Percentiles rank a stretch among this genome's conserved stretches.
phyloP scores from a whole-genome alignment of 2,888 invertebrate species.

The Archips crataeganus region DNA sequence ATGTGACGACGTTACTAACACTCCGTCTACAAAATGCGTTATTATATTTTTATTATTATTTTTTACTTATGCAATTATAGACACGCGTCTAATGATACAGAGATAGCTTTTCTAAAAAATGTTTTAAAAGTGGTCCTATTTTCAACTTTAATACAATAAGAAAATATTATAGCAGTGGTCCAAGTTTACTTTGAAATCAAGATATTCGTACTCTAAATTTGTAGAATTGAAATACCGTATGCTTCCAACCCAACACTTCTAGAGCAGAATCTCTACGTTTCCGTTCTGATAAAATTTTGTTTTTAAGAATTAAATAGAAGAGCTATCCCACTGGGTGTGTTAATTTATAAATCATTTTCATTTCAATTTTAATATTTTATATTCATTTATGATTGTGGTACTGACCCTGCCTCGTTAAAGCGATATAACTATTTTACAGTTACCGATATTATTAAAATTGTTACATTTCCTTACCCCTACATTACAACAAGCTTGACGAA shows the following conservation, averaged over 20 bases:
- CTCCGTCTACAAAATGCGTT: slow-evolving; percentile 62
- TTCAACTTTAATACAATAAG: slow-evolving; percentile 60
- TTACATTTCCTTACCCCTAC: slow-evolving; percentile 60
- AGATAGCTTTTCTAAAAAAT: slow-evolving; percentile 75
- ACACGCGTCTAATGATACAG: slow-evolving; percentile 66
- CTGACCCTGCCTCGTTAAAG: slow-evolving; percentile 85
- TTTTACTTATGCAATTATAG: slow-evolving; percentile 53
- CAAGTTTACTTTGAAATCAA: slow-evolving; percentile 60
- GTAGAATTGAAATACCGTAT: slow-evolving; percentile 36
- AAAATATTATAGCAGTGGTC: slow-evolving; percentile 78
- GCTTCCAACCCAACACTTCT: slow-evolving; percentile 31
- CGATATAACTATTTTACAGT: slow-evolving; percentile 76
- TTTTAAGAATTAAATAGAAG: slow-evolving; percentile 58
- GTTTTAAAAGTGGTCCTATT: slow-evolving; percentile 73
- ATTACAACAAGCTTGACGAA: slow-evolving; percentile 77
- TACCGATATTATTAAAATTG: slow-evolving; percentile 69
- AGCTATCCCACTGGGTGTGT: slow-evolving; percentile 70
- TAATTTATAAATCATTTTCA: slow-evolving; percentile 61
- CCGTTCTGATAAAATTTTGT: slow-evolving; percentile 38
- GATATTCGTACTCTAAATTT: slow-evolving; percentile 38
- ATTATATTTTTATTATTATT: slow-evolving; percentile 48
- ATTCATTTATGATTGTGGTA: slow-evolving; percentile 77
- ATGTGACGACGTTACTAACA: slow-evolving; percentile 65
- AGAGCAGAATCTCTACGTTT: slow-evolving; percentile 44
- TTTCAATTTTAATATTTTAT: slow-evolving; percentile 51